These are phyloP conservation scores for Crocallis elinguaria DNA, from an alignment of 2,888 invertebrate species.

Conservation along the genomic window DNA sequence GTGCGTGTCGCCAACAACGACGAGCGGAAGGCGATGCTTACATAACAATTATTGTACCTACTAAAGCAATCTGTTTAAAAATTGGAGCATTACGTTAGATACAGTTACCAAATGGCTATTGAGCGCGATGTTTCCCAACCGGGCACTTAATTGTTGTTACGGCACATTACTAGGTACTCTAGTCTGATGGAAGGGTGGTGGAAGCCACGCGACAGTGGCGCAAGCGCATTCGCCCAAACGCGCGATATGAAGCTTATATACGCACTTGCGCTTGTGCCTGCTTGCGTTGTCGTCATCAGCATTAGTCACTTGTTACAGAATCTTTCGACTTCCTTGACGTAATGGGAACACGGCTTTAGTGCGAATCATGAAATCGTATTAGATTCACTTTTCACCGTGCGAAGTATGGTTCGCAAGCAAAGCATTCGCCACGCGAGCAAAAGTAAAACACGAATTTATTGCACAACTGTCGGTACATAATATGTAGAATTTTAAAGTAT, in stretches of 20 bases:
- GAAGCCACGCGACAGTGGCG: constrained; percentile 21
- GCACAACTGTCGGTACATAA: no score
- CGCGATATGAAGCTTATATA: constrained; percentile 21
- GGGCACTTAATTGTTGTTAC: constrained; percentile 38
- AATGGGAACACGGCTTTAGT: constrained; percentile 1
- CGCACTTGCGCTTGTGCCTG: constrained; percentile 1
- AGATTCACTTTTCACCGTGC: neutral
- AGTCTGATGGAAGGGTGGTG: constrained; percentile 26
- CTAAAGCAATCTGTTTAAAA: constrained; percentile 30
- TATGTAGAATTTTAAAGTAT: no score
- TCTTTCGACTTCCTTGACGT: constrained; percentile 1
- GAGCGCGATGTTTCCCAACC: constrained; percentile 36
- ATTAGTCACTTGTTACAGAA: constrained; percentile 3
- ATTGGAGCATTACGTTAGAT: constrained; percentile 43
- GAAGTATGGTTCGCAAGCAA: no score
- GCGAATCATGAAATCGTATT: neutral
- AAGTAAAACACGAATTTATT: no score
- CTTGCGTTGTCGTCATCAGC: constrained; percentile 1
- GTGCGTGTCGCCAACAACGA: neutral
- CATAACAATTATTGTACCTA: constrained; percentile 21
- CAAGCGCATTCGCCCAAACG: constrained; percentile 27
- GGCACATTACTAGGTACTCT: constrained; percentile 33
- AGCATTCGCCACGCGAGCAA: no score
- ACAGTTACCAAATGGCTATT: constrained; percentile 43
- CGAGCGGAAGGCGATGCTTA: constrained; percentile 13